phyloP scores from a whole-genome alignment of 2,113 vertebrate genomes.

The Aythya baeri region DNA sequence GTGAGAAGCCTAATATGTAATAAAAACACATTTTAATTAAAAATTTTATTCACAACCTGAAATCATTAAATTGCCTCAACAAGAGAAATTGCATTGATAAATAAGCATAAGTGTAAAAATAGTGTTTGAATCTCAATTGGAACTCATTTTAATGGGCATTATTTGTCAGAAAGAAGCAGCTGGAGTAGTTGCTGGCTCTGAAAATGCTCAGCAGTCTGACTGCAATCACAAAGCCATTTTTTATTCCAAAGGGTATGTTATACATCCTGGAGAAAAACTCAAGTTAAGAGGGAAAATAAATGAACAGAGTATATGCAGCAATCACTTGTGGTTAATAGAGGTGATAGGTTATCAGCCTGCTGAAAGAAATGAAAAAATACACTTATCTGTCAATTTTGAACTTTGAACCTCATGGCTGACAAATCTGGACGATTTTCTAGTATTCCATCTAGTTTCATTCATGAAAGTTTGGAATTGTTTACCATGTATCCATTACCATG shows the following conservation, averaged over 20 bases:
- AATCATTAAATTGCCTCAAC: background rate
- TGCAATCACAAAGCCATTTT: background rate
- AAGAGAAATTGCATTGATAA: background rate
- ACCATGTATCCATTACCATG: background rate
- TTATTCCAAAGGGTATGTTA: background rate
- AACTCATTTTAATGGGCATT: background rate
- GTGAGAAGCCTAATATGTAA: background rate
- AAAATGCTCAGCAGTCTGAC: background rate
- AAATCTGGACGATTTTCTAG: slow-evolving; percentile 7
- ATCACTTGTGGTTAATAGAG: background rate
- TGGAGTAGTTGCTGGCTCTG: background rate
- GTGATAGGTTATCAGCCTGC: background rate
- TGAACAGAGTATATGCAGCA: background rate
- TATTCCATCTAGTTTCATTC: slow-evolving; percentile 30
- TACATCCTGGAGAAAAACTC: background rate
- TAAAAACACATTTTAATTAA: background rate
- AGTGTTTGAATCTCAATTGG: background rate
- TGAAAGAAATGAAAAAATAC: background rate
- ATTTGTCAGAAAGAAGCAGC: background rate
- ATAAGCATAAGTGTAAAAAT: background rate
- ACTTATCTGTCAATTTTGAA: background rate
- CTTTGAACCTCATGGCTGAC: background rate
- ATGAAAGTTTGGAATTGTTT: slow-evolving; percentile 33
- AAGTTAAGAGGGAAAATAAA: background rate
- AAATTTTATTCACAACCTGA: background rate